A percentile compares a stretch with the other conserved stretches of the same genome.
These are phyloP conservation scores for Brachionus koreanus DNA, from an alignment of 1,140 invertebrate species.

Conservation along the genomic window DNA sequence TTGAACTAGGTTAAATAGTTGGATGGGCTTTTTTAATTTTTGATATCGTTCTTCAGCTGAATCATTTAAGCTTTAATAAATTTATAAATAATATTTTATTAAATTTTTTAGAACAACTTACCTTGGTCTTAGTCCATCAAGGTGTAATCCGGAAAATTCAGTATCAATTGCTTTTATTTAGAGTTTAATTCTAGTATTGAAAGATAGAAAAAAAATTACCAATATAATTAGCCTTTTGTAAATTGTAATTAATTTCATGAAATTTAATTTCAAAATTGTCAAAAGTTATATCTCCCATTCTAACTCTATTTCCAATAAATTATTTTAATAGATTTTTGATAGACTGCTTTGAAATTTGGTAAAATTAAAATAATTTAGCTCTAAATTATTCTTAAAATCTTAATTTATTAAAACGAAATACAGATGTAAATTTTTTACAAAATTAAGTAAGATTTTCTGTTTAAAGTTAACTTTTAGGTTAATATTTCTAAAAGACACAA, in stretches of 20 bases:
- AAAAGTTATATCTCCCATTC: conserved; percentile 48
- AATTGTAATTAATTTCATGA: conserved; percentile 45
- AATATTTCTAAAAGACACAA: neutral
- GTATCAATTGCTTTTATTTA: conserved; percentile 63
- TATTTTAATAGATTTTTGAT: neutral
- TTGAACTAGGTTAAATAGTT: conserved; percentile 12
- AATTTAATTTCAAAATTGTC: conserved; percentile 48
- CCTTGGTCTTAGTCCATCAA: conserved; percentile 61
- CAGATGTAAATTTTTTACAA: neutral
- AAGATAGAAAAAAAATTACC: conserved; percentile 45
- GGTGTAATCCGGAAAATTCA: conserved; percentile 66
- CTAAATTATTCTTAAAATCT: neutral
- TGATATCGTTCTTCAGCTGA: conserved; percentile 21
- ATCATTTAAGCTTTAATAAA: conserved; percentile 3
- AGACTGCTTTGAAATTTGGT: too few species aligned
- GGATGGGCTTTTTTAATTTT: conserved; percentile 17
- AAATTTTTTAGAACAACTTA: conserved; percentile 47
- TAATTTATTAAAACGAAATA: neutral
- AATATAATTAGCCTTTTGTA: conserved; percentile 48
- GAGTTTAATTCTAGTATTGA: neutral
- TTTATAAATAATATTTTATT: neutral
- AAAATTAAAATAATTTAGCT: neutral
- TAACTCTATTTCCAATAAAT: neutral
- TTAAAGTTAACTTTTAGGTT: neutral
- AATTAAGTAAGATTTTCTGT: neutral